Evolutionary conservation across 2,888 invertebrate species (phyloP).

Genomic region (Idaea straminata): DNA sequence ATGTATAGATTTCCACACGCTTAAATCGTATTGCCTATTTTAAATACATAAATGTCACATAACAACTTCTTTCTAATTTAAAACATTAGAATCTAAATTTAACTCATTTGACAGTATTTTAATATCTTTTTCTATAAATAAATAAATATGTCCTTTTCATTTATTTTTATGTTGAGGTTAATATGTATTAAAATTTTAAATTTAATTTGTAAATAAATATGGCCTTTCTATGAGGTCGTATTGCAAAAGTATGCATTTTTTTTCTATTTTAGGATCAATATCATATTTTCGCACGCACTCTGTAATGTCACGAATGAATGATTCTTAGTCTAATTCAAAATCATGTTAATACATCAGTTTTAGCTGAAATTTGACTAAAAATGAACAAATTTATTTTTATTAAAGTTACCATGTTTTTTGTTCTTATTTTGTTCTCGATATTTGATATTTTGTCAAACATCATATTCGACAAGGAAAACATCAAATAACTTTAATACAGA

Average conservation of each 20-base stretch:
- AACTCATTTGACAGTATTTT: background rate
- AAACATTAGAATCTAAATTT: conserved; percentile 21
- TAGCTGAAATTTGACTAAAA: too few relatives aligned
- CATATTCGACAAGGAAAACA: too few relatives aligned
- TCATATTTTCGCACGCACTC: background rate
- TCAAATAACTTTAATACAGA: too few relatives aligned
- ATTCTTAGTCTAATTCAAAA: too few relatives aligned
- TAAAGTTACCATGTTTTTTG: too few relatives aligned
- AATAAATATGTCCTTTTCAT: background rate
- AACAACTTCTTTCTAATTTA: conserved; percentile 26
- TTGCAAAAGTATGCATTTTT: background rate
- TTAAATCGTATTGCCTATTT: background rate
- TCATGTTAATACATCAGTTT: background rate
- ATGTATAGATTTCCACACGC: background rate
- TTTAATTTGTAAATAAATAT: background rate
- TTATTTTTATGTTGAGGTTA: conserved; percentile 1
- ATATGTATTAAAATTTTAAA: background rate
- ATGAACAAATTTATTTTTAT: too few relatives aligned
- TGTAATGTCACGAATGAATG: background rate
- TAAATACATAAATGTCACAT: background rate
- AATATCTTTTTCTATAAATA: background rate
- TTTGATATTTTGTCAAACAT: too few relatives aligned
- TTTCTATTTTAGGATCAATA: background rate
- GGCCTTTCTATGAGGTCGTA: background rate
- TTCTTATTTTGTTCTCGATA: too few relatives aligned